Evolutionary conservation across 2,113 vertebrate species (phyloP).

Genomic region (Rhombomys opimus): DNA sequence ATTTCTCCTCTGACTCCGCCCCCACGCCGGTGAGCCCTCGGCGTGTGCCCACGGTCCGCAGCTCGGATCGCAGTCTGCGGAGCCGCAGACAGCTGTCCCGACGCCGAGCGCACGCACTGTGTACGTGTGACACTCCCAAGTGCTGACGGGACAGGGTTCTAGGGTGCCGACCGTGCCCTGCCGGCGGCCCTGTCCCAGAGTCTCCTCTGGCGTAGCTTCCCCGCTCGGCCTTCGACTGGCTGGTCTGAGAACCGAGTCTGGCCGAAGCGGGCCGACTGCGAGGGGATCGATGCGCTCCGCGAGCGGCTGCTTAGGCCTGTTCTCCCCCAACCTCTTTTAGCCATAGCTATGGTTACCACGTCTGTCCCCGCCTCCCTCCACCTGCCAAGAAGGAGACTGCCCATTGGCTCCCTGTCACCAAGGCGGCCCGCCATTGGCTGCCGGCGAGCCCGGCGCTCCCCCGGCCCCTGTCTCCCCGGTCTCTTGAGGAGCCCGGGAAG

Average conservation of each 20-base stretch:
- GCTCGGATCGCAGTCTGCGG: background rate
- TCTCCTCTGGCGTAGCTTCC: constrained; percentile 34
- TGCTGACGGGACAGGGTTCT: background rate
- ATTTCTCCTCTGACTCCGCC: constrained; percentile 26
- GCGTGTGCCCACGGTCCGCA: constrained; percentile 20
- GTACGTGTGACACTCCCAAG: background rate
- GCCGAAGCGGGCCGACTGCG: background rate
- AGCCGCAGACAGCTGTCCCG: background rate
- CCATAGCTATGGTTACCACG: constrained; percentile 85
- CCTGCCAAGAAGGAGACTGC: constrained; percentile 77
- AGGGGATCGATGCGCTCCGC: background rate
- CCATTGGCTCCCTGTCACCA: constrained; percentile 83
- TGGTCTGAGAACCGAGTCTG: background rate
- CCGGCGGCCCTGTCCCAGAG: background rate
- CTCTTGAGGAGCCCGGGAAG: constrained; percentile 77
- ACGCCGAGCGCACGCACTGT: background rate
- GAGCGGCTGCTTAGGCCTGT: constrained; percentile 66
- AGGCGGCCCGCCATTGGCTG: constrained; percentile 74
- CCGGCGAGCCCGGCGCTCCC: constrained; percentile 36
- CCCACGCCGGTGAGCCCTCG: background rate
- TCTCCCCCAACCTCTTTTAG: background rate
- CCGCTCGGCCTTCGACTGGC: constrained; percentile 64
- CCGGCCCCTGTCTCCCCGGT: constrained; percentile 66
- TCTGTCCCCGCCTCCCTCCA: constrained; percentile 76
- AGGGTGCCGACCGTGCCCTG: fast-evolving